Conservation (phyloP, 1,140 invertebrate species). For the Cyclina sinensis region DNA sequence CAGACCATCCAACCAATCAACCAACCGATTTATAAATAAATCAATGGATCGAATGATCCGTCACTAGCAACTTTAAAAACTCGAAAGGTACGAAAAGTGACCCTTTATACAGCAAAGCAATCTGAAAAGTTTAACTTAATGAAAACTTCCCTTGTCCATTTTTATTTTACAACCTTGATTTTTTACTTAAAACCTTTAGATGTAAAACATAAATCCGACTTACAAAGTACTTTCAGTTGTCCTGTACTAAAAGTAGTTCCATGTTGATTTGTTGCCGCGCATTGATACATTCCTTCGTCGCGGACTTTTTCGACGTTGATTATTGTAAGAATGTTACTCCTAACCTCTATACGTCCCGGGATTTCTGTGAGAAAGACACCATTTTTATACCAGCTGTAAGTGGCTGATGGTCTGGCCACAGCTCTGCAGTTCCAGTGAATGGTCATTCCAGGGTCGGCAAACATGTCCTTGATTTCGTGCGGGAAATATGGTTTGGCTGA, state of each 20-base stretch:
- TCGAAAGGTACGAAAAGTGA: no score
- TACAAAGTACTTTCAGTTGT: conserved; percentile 92
- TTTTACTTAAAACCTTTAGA: no score
- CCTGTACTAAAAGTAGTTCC: conserved; percentile 95
- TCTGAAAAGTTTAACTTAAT: no score
- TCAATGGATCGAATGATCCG: no score
- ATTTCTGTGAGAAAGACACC: conserved; percentile 6
- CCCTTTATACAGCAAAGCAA: no score
- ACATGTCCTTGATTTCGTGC: conserved; percentile 40
- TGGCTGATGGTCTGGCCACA: conserved; percentile 47
- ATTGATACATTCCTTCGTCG: conserved; percentile 95
- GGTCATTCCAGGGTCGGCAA: conserved; percentile 39
- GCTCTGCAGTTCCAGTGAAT: conserved; percentile 54
- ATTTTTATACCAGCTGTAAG: conserved; percentile 63
- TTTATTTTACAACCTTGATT: no score
- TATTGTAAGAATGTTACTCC: conserved; percentile 32
- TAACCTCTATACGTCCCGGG: conserved; percentile 42
- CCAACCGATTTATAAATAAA: no score
- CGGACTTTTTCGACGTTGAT: neutral
- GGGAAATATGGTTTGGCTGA: conserved; percentile 65
- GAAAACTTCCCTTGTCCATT: no score
- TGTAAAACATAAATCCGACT: no score
- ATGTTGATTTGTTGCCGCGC: conserved; percentile 95
- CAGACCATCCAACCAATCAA: no score
- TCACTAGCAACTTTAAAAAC: no score